Base-by-base conservation (phyloP, 2,113 vertebrate genomes). In the Marcusenius ussheri region DNA sequence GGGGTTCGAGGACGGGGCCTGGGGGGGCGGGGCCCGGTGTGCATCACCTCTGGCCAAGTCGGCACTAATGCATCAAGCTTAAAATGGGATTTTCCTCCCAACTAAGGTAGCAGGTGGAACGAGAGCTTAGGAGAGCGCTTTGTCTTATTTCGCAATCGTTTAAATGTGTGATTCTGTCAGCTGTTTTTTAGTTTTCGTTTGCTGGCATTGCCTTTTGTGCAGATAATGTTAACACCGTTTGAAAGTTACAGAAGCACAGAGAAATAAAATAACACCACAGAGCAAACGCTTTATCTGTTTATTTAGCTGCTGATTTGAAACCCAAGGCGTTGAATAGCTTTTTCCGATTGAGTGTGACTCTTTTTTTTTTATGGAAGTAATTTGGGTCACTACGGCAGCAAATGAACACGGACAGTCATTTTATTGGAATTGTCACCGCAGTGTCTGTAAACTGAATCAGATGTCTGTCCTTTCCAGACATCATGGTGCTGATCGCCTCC, bases 401-500 rank as follows among this genome's bases (percentile, higher is more conserved):
- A 80, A 42, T 39, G 35, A 15, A 19, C 74, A 39, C 2, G 74
- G 21, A 19, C 35, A 42, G 13, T 80, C 35, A 35, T 42, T 15
- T 80, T 80, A 35, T 21, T 2, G 74, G 74, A 80, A 80, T 6
- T 42, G 31, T 77, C 70, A 19, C 70, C 13, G 27, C 70, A 77
- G 31, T 17, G 31, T 77, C 45, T 5, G 8, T 84, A 45, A 84
- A 5, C 83, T 49, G 83, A 85, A 85, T 85, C 19, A n/a, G 19
- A 85, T 5, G 42, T 49, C 46, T 46, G 70, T 56, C 35, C 50
- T 6, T 31, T 10, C 0, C 94, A 99, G 98, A 99, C 95, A 96
- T 99, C 96, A 98, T 99, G 98, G 98, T 99, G 92, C 93, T 99
- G 92, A 96, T 99, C 0, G 98, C 98, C 0, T 99, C 98, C 93